Evolutionary conservation across 92 coral and sea anemone species (phyloP).

Genomic region (Hydrozoanthus gracilis): DNA sequence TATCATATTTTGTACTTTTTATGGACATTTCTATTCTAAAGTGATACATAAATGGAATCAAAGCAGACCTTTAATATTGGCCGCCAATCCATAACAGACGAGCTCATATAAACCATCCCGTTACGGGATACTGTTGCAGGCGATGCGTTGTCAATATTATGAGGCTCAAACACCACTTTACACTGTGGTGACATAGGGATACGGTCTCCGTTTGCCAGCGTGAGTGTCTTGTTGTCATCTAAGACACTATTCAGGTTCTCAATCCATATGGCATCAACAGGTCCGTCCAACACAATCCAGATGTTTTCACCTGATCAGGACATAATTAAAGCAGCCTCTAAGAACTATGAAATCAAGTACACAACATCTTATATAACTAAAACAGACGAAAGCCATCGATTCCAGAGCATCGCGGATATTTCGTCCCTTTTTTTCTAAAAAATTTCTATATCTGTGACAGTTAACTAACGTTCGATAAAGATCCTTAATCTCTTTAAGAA

Average conservation of each 20-base stretch:
- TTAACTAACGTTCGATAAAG: too few relatives aligned
- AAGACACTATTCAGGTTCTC: conserved; percentile 91
- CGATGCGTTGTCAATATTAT: conserved; percentile 92
- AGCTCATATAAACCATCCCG: conserved; percentile 95
- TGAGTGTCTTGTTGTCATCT: conserved; percentile 90
- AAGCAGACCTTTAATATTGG: conserved; percentile 82
- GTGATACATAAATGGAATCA: neutral
- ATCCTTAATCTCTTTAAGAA: too few relatives aligned
- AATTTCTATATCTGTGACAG: too few relatives aligned
- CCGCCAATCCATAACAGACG: conserved; percentile 96
- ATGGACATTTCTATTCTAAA: too few relatives aligned
- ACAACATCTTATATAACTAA: too few relatives aligned
- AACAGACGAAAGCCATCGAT: too few relatives aligned
- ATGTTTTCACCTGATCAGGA: conserved; percentile 77
- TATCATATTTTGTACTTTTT: too few relatives aligned
- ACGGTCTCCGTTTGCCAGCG: conserved; percentile 90
- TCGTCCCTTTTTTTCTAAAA: too few relatives aligned
- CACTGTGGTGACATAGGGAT: conserved; percentile 95
- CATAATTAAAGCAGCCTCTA: neutral
- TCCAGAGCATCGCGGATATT: too few relatives aligned
- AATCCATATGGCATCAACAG: conserved; percentile 94
- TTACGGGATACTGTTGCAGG: conserved; percentile 93
- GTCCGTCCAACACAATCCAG: conserved; percentile 92
- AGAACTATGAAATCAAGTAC: neutral
- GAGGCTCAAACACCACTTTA: conserved; percentile 89